Evolutionary conservation across 2,888 invertebrate species (phyloP).

Genomic region (Synergus itoensis): DNA sequence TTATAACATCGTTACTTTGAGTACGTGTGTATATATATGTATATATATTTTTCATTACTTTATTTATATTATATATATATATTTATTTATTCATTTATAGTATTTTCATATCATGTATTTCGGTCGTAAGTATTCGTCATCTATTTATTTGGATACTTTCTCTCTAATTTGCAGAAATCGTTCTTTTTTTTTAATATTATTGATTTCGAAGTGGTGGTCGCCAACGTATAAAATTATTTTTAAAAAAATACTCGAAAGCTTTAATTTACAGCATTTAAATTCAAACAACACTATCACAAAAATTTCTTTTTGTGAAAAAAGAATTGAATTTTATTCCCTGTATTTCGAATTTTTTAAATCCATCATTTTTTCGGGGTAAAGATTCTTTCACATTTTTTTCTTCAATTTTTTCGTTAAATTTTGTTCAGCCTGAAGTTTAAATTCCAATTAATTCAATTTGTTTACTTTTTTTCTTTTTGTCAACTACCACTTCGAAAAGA

Average conservation of each 20-base stretch:
- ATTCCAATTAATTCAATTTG: not conserved
- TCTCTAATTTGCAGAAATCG: constrained; percentile 75
- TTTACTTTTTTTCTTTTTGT: not conserved
- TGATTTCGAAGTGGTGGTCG: not conserved
- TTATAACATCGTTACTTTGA: constrained; percentile 58
- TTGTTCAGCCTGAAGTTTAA: not conserved
- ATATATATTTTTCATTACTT: constrained; percentile 59
- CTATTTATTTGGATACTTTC: constrained; percentile 73
- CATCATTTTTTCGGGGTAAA: not conserved
- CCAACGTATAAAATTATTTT: not conserved
- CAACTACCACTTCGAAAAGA: not conserved
- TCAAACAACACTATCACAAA: not conserved
- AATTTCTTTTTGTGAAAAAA: not conserved
- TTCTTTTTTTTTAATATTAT: constrained; percentile 43
- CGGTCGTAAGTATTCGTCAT: constrained; percentile 68
- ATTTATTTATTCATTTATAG: constrained; percentile 61
- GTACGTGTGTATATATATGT: constrained; percentile 55
- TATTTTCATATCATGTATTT: constrained; percentile 55
- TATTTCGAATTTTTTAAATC: not conserved
- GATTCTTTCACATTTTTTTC: too few relatives aligned
- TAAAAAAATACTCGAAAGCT: not conserved
- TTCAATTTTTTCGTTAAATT: not conserved
- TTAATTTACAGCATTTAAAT: constrained; percentile 21
- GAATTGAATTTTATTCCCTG: not conserved
- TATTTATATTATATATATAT: constrained; percentile 54